A percentile compares a stretch with the other conserved stretches of the same genome.
Conservation (phyloP, 92 coral and sea anemone species). For the Virgularia gustaviana region DNA sequence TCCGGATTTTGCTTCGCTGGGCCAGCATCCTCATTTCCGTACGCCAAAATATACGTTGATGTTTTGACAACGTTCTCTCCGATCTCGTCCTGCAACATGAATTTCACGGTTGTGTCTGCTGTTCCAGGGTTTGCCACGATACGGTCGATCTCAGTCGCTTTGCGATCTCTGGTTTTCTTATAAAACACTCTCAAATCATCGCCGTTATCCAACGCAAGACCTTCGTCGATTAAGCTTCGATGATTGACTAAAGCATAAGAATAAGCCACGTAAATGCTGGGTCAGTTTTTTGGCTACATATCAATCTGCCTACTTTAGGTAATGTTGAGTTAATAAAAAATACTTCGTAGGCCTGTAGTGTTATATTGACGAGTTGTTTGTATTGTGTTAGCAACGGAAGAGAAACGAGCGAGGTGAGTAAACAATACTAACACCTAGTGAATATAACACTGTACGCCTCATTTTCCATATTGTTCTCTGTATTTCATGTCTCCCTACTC, state of each 20-base stretch:
- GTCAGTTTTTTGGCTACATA: too few species aligned
- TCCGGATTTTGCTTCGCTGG: conserved; percentile 45
- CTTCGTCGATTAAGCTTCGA: conserved; percentile 44
- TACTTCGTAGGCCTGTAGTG: too few species aligned
- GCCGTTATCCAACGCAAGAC: conserved; percentile 40
- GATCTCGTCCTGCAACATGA: conserved; percentile 43
- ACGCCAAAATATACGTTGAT: conserved; percentile 48
- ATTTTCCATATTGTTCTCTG: too few species aligned
- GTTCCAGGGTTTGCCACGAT: conserved; percentile 52
- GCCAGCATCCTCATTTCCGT: conserved; percentile 51
- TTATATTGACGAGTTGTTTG: too few species aligned
- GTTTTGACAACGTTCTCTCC: conserved; percentile 26
- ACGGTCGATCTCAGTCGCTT: conserved; percentile 52
- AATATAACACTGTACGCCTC: too few species aligned
- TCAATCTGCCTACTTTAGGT: too few species aligned
- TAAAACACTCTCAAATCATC: conserved; percentile 58
- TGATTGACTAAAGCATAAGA: conserved; percentile 60
- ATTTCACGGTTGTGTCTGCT: conserved; percentile 30
- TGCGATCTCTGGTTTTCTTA: conserved; percentile 8
- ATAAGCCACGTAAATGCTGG: too few species aligned
- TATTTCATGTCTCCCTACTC: too few species aligned
- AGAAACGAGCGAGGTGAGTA: too few species aligned
- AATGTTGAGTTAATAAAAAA: too few species aligned
- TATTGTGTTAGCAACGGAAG: too few species aligned
- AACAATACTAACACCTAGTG: too few species aligned